Base-by-base conservation (phyloP, 1,140 invertebrate species). In the Drepana arcuata region DNA sequence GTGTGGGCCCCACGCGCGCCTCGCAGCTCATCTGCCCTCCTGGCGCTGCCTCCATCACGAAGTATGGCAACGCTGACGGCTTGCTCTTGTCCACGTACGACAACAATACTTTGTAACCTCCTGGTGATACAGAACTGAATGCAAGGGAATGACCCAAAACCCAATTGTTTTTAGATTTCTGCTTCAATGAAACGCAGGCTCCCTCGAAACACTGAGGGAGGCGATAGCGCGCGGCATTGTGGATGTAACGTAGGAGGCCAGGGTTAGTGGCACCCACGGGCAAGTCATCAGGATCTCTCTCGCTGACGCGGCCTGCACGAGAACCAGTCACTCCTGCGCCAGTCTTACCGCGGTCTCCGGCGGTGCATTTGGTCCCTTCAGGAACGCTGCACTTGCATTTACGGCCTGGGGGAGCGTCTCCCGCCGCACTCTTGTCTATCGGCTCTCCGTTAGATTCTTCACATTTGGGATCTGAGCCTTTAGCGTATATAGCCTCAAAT, bases 11-110 rank as follows among this genome's bases (percentile, higher is more conserved):
- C 16, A 79, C 71, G 5, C 77, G 70, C 12, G 74, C 40, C 29
- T 81, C 77, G 29, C 70, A 71, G 43, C 77, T 81, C 65, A 79
- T 62, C 41, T 81, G 77, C 1, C 77, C 77, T 2, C 77, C 74
- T 0, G 77, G 77, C 6, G 77, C 77, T 4, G 74, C 74, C 48
- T 81, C 74, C 69, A 81, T 73, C 16, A 81, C 63, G 28, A 81
- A 81, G 32, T 81, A 81, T 0, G 77, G 77, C 13, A 78, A 24
- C 1, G 46, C 48, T 6, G 51, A 32, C 0, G 53, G 48, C 14
- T 70, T 81, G 2, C 42, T 44, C 34, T 66, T 77, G 39, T 77
- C 63, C 6, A 61, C 50, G 29, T 81, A 79, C 0, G 77, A 81
- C 9, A 79, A 16, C 14, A 81, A 41, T 5, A 79, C 15, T 47